Conservation (phyloP, 2,113 vertebrate species). For the Pycnonotus jocosus region DNA sequence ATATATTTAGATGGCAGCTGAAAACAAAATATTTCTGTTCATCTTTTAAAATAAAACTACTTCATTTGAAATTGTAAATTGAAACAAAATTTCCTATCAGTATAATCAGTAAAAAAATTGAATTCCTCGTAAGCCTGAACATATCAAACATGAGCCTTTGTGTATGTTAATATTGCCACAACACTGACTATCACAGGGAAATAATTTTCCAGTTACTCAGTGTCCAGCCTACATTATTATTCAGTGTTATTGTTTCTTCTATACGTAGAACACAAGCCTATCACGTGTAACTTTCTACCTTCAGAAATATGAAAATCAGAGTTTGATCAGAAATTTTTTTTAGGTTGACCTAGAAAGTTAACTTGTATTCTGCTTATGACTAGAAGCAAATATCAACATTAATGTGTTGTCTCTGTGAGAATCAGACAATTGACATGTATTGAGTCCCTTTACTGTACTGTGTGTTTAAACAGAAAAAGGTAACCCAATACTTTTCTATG, state of each 20-base stretch:
- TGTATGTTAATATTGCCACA: neutral
- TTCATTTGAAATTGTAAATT: neutral
- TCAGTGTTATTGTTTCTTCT: neutral
- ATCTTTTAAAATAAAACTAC: neutral
- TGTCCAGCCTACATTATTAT: neutral
- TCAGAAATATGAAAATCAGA: neutral
- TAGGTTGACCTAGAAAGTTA: neutral
- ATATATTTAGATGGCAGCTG: neutral
- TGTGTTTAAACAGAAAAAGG: neutral
- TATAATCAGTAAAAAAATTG: neutral
- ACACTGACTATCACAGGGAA: accelerated
- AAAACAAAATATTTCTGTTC: neutral
- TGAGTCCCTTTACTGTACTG: neutral
- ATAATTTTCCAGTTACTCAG: neutral
- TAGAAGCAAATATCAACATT: neutral
- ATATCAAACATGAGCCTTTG: neutral
- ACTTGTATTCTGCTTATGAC: neutral
- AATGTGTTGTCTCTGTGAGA: neutral
- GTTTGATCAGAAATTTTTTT: neutral
- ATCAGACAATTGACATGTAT: neutral
- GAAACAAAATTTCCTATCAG: neutral
- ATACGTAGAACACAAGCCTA: neutral
- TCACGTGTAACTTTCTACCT: neutral
- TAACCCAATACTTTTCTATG: neutral
- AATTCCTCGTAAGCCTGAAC: neutral